Conservation (phyloP, 2,888 invertebrate genomes). For the Congeria kusceri region DNA sequence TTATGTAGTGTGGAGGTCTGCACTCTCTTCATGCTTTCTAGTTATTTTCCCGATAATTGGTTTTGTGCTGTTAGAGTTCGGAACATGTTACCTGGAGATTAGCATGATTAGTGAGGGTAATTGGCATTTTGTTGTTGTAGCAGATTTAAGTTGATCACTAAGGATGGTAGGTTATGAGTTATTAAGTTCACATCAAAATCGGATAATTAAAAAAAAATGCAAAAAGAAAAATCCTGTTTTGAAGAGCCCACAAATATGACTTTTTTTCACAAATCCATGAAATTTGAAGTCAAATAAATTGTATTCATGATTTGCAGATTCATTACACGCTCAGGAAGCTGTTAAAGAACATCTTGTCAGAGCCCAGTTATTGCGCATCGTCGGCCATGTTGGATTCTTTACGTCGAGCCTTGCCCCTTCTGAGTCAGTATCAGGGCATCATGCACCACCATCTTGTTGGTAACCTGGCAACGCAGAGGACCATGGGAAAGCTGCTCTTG, state of each 20-base stretch:
- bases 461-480: slow-evolving; percentile 91
- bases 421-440: slow-evolving; percentile 91
- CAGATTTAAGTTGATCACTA: too few relatives aligned
- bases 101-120: too few relatives aligned
- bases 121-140: too few relatives aligned
- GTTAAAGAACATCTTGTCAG: slow-evolving; percentile 3
- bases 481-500: slow-evolving; percentile 93
- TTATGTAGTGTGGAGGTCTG: too few relatives aligned
- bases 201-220: too few relatives aligned
- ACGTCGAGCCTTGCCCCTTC: slow-evolving; percentile 87
- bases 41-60: too few relatives aligned
- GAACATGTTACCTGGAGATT: too few relatives aligned
- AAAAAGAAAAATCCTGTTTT: neutral
- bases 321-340: slow-evolving; percentile 1
- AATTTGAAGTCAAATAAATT: neutral
- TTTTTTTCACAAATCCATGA: too few relatives aligned
- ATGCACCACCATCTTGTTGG: slow-evolving; percentile 93
- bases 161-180: too few relatives aligned
- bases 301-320: slow-evolving; percentile 10
- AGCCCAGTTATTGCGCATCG: neutral
- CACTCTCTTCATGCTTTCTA: too few relatives aligned
- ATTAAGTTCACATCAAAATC: too few relatives aligned
- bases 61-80: too few relatives aligned
- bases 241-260: neutral
- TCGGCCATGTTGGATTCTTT: slow-evolving; percentile 12